Conservation (phyloP, 2,113 vertebrate genomes). For the Coptodon rendalli region DNA sequence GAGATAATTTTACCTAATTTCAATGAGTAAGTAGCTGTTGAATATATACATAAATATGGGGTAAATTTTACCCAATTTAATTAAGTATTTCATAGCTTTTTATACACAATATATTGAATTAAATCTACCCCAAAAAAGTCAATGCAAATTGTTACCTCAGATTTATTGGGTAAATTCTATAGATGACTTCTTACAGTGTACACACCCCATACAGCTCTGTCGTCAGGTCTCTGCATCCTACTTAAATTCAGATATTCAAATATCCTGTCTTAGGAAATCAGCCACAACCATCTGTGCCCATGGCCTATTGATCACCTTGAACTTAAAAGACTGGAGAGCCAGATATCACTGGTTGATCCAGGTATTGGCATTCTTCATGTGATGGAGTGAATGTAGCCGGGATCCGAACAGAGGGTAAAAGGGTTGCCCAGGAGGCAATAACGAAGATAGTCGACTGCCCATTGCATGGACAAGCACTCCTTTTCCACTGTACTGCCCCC, state of each 20-base stretch:
- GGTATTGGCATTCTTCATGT: background rate
- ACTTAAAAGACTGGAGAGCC: background rate
- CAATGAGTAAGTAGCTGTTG: background rate
- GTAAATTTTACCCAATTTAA: background rate
- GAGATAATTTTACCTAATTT: background rate
- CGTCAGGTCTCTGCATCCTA: background rate
- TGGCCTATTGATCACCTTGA: background rate
- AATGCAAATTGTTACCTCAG: background rate
- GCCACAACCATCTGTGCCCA: background rate
- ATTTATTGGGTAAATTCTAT: background rate
- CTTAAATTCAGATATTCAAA: background rate
- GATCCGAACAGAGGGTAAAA: background rate
- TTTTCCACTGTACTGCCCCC: background rate
- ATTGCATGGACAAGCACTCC: background rate
- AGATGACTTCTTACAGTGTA: background rate
- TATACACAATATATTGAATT: background rate
- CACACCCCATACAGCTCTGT: background rate
- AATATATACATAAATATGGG: background rate
- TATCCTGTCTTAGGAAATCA: background rate
- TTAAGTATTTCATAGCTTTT: background rate
- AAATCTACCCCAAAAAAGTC: background rate
- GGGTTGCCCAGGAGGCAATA: background rate
- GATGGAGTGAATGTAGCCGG: background rate
- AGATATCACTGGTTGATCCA: background rate
- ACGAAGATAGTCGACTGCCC: background rate